Evolutionary conservation across 2,113 vertebrate species (phyloP).

Genomic region (Malaclemys terrapin): DNA sequence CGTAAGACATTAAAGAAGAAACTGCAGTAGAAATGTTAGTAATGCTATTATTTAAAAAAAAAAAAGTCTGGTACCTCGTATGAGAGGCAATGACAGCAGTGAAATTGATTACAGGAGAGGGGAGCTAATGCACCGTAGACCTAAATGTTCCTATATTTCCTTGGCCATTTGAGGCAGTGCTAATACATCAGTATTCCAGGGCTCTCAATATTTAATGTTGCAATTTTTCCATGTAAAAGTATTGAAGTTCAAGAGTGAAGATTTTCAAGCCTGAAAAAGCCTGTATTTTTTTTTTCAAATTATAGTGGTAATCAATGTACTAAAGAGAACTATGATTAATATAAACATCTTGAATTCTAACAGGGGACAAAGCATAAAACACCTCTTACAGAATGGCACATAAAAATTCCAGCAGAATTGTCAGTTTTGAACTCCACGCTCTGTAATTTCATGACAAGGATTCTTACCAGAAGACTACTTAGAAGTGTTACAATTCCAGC

Average conservation of each 20-base stretch:
- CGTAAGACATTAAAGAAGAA: background rate
- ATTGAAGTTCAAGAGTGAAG: background rate
- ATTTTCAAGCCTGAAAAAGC: background rate
- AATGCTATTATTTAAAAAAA: background rate
- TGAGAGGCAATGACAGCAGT: background rate
- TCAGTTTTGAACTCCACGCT: background rate
- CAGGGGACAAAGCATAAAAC: background rate
- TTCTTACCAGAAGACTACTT: background rate
- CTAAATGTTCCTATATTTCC: background rate
- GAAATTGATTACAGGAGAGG: background rate
- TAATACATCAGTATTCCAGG: background rate
- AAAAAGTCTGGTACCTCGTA: background rate
- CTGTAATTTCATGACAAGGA: background rate
- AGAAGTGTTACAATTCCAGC: background rate
- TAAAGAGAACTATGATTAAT: background rate
- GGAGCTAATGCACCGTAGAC: background rate
- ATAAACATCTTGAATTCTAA: background rate
- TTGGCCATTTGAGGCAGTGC: background rate
- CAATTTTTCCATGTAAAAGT: background rate
- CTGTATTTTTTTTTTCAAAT: background rate
- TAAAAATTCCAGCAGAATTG: background rate
- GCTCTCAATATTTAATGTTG: slow-evolving; percentile 8
- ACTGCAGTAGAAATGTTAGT: background rate
- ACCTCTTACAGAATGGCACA: background rate
- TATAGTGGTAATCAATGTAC: background rate